phyloP scores from a whole-genome alignment of 2,797 vertebrate genomes.

The Acanthis flammea region DNA sequence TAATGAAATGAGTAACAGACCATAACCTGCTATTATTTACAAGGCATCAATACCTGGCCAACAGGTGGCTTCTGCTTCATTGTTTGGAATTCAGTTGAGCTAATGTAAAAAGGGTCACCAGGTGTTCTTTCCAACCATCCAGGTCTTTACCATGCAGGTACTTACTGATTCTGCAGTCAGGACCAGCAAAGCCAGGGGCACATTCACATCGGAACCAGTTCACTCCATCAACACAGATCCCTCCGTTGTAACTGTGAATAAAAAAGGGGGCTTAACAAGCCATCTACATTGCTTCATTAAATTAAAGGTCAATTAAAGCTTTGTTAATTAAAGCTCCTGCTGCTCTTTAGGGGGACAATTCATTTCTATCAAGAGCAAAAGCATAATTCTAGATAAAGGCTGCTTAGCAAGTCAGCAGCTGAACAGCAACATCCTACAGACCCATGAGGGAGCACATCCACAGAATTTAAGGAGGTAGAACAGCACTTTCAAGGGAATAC shows the following conservation, averaged over 20 bases:
- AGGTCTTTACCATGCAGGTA: not conserved
- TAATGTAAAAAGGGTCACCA: slow-evolving; percentile 21
- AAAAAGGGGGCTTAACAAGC: not conserved
- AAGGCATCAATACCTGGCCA: not conserved
- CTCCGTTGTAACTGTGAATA: slow-evolving; percentile 88
- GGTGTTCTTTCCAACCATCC: not conserved
- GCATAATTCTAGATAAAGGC: not conserved
- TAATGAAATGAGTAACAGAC: not conserved
- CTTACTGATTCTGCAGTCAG: slow-evolving; percentile 98
- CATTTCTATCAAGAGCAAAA: not conserved
- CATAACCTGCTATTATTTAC: not conserved
- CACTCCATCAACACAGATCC: slow-evolving; percentile 89
- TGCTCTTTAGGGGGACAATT: not conserved
- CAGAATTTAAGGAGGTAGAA: not conserved
- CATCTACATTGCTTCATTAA: not conserved
- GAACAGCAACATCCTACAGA: not conserved
- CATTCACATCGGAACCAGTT: slow-evolving; percentile 98
- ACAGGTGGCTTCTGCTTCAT: slow-evolving; percentile 33
- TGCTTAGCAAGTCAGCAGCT: not conserved
- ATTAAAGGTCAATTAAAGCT: not conserved
- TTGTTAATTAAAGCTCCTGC: not conserved
- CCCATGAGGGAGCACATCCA: not conserved
- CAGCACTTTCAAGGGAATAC: not conserved
- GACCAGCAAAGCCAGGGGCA: slow-evolving; percentile 90
- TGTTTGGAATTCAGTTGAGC: slow-evolving; percentile 48